Base-by-base conservation (phyloP, 2,888 invertebrate species). In the Nesidiocoris tenuis region DNA sequence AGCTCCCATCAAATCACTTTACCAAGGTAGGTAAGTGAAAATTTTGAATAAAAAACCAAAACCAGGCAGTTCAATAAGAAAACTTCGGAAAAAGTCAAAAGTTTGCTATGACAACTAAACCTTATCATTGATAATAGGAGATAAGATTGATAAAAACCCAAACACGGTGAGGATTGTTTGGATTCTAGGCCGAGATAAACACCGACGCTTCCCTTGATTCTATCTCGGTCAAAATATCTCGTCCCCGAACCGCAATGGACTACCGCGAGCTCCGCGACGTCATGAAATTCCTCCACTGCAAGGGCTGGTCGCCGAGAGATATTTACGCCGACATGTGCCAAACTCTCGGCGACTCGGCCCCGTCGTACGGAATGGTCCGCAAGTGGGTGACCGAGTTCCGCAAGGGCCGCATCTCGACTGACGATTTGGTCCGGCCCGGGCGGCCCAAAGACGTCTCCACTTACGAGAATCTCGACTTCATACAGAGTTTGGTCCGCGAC, bases 261-360 rank as follows among this genome's bases (percentile, higher is more conserved):
- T 64, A 74, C 64, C 61, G 74, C 17, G 74, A 74, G 64, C 61
- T 74, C 54, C 19, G 74, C 7, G 74, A 74, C 23, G 74, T 74
- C 54, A 74, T 74, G 61, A 74, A 74, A 54, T 74, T 74, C 39
- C 74, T 74, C 57, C 63, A 63, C 22, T 63, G 74, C 63, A 74
- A 74, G 55, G 74, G 74, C 55, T 56, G 61, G 24, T 23, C 64
- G 63, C 54, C 74, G 22, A 74, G 64, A 63, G 63, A 74, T 23
- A 74, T 74, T 55, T 64, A 63, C 54, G 64, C 74, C 55, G 74
- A 74, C 23, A 74, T 74, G 74, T 54, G 18, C n/a, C 63, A 74
- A 39, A 74, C 74, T 3, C 19, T 74, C n/a, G 74, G 74, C 23
- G 74, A 74, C 23, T 61, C 61, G 21, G 74, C 74, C 1, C 74